Evolutionary conservation across 2,888 invertebrate species (phyloP).

Genomic region (Campoplex capitator): DNA sequence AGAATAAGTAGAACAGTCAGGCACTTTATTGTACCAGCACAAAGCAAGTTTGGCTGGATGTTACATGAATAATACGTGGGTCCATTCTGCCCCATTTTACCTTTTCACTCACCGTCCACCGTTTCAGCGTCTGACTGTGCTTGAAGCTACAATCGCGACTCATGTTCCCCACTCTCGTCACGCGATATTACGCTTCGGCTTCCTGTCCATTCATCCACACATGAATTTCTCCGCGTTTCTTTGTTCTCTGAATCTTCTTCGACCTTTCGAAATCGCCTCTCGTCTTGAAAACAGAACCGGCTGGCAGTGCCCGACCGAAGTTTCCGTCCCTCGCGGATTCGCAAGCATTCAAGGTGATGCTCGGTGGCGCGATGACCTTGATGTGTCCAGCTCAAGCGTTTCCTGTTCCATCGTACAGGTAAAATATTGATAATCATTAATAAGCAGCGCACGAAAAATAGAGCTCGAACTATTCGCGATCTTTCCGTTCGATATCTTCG

Average conservation of each 20-base stretch:
- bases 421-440: slow-evolving; percentile 67
- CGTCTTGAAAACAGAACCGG: slow-evolving; percentile 85
- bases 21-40: not conserved
- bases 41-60: not conserved
- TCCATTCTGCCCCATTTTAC: not conserved
- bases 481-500: slow-evolving; percentile 19
- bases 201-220: slow-evolving; percentile 41
- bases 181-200: not conserved
- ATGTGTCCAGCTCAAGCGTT: slow-evolving; percentile 86
- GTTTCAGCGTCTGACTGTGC: not conserved
- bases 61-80: not conserved
- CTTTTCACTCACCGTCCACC: not conserved
- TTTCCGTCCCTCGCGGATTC: slow-evolving; percentile 86
- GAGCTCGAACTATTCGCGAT: slow-evolving; percentile 35
- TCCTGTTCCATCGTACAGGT: slow-evolving; percentile 86
- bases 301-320: slow-evolving; percentile 88
- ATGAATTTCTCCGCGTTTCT: slow-evolving; percentile 22
- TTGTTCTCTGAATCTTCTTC: not conserved
- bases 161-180: not conserved
- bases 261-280: slow-evolving; percentile 22
- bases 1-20: slow-evolving; percentile 32
- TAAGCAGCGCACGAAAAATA: not conserved
- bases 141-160: not conserved
- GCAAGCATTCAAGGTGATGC: slow-evolving; percentile 82
- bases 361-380: slow-evolving; percentile 84